Evolutionary conservation across 92 coral and sea anemone genomes (phyloP).

Genomic region (Zoanthus gigantus): DNA sequence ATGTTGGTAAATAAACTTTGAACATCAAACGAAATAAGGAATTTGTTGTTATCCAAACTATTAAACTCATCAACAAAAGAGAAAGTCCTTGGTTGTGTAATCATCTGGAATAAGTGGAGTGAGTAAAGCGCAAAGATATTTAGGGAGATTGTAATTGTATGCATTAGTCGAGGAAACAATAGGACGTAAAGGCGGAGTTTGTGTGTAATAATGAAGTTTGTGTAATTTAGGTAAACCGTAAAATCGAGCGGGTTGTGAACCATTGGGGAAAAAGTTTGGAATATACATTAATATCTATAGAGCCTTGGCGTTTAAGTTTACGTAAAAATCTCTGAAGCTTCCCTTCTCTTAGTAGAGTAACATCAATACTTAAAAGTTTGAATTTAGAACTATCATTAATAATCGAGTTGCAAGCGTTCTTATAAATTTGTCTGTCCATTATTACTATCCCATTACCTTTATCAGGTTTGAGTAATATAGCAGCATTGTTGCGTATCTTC

Average conservation of each 20-base stretch:
- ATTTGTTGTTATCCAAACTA: too few relatives aligned
- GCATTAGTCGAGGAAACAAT: too few relatives aligned
- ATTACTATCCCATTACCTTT: slow-evolving; percentile 3
- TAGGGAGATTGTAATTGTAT: too few relatives aligned
- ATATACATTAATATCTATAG: neutral
- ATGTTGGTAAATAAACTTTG: neutral
- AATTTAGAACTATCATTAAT: slow-evolving; percentile 24
- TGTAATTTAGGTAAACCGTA: slow-evolving; percentile 28
- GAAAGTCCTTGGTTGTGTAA: too few relatives aligned
- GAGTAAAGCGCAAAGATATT: too few relatives aligned
- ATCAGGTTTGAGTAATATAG: neutral
- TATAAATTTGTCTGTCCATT: neutral
- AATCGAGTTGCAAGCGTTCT: neutral
- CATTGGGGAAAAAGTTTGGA: slow-evolving; percentile 1
- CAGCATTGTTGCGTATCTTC: too few relatives aligned
- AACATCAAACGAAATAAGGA: too few relatives aligned
- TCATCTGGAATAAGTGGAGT: too few relatives aligned
- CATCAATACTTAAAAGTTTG: neutral
- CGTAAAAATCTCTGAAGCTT: neutral
- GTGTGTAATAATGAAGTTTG: neutral
- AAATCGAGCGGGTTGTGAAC: slow-evolving; percentile 25
- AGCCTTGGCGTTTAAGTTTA: neutral
- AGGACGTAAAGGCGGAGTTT: neutral
- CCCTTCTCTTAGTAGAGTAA: slow-evolving; percentile 21
- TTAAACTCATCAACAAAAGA: too few relatives aligned